Evolutionary conservation across 2,888 invertebrate species (phyloP), one percentile per base, ranked within the genome.

Genomic region (Crocallis elinguaria): DNA sequence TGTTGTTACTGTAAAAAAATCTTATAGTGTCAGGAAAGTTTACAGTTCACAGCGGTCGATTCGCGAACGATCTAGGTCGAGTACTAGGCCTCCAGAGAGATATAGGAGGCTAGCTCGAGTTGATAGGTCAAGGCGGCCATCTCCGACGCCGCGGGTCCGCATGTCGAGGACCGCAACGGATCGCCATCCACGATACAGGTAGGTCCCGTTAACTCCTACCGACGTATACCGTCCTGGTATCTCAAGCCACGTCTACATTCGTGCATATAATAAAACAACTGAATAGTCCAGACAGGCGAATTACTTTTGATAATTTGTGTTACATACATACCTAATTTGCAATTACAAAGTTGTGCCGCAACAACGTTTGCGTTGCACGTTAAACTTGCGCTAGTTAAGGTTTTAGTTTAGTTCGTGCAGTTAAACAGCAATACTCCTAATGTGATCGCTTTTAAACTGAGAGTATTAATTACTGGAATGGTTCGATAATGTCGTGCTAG

Each of bases 111-210:
- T 73, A 64, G 63, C 71, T 71, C 73, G 71, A 79, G 82, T 79
- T 82, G 80, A 78, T 77, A 79, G 84, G 87, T 86, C 87, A 84
- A 84, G 84, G 82, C 78, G 77, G 79, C 41, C 3, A 36, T 80
- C 74, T 75, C 75, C 71, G 69, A 59, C 75, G 71, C 64, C 64
- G 62, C 36, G 43, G 50, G 66, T 67, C 66, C 67, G 69, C 74
- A 75, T 82, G 84, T 86, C 85, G 82, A 82, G 74, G 84, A 86
- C 83, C 86, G 78, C 79, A 63, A 66, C 54, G 29, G 53, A 70
- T 73, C 74, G 68, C 69, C 73, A 66, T 63, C 70, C 64, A 59
- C 64, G 69, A 75, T 77, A 75, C 80, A 79, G 83, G 80, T 80
- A 79, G 76, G 78, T 84, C 74, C 84, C 83, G 83, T 84, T 17